Percentiles rank a stretch among this genome's conserved stretches.
These are phyloP conservation scores for Catamblyrhynchus diadema DNA, from an alignment of 2,797 vertebrate genomes.

Conservation along the genomic window DNA sequence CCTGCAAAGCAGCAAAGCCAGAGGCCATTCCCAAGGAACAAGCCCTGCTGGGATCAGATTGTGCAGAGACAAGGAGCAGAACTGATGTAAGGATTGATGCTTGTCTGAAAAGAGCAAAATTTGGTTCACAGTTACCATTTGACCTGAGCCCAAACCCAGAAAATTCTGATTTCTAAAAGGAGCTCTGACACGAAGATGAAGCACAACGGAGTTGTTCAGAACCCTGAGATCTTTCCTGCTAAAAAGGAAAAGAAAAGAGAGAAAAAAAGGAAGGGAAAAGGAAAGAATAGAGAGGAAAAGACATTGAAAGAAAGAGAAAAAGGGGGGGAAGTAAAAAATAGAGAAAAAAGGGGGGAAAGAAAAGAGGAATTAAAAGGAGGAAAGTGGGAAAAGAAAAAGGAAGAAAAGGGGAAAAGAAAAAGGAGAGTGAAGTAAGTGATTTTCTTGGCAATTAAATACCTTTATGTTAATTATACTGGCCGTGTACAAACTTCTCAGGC, in stretches of 20 bases:
- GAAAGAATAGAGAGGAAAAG: neutral
- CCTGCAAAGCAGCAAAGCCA: neutral
- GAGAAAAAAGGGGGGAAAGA: fast-evolving
- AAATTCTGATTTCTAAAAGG: neutral
- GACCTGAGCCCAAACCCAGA: neutral
- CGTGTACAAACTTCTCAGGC: neutral
- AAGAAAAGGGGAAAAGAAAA: neutral
- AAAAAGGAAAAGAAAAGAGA: neutral
- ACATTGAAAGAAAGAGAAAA: neutral
- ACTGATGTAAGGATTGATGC: neutral
- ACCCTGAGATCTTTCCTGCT: neutral
- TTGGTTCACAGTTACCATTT: no score
- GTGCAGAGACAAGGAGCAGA: neutral
- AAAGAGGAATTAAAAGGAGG: no score
- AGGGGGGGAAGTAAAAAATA: fast-evolving
- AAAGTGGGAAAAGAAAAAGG: neutral
- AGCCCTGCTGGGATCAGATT: neutral
- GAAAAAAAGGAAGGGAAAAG: fast-evolving
- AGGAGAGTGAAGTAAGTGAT: fast-evolving
- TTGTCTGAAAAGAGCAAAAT: neutral
- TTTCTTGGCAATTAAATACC: neutral
- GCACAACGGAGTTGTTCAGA: neutral
- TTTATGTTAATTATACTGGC: neutral
- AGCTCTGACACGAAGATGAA: fast-evolving
- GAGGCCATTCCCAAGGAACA: neutral